Evolutionary conservation across 2,113 vertebrate genomes (phyloP), one percentile per base, ranked within the genome.

Genomic region (Catharus fuscescens): DNA sequence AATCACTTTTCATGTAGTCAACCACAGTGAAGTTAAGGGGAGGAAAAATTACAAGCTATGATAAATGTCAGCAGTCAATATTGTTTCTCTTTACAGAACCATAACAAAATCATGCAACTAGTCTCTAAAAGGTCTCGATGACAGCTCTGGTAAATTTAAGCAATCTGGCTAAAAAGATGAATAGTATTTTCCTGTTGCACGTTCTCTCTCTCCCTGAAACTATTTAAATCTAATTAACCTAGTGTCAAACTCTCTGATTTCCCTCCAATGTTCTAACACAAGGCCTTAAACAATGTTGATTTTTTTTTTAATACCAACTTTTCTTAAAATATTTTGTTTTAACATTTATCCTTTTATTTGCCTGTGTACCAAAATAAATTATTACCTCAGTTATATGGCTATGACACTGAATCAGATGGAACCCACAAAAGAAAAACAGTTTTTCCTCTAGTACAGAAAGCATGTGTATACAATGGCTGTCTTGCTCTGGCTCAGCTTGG

Each of bases 71-170:
- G 92, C 87, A 92, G 90, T 97, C 92, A 96, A 81, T 96, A 95
- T 80, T 96, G 83, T 96, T 96, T 86, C 80, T 92, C 78, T 93
- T 95, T 73, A 50, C 82, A 95, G 96, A 97, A 94, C 69, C 76
- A 95, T 97, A 97, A 98, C 92, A 98, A 98, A 97, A 97, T 96
- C 80, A 92, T 90, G 67, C 94, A 92, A 88, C 88, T 81, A 65
- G 36, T 61, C 77, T 94, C 83, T 93, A 64, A 95, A 97, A 92
- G 60, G 90, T 96, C 95, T 96, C 5, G 86, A 93, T 97, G 94
- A 97, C 82, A 96, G 80, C 56, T 93, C 73, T 97, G 94, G 73
- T 92, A 92, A 96, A 97, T 80, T 90, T 79, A 90, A 95, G 61
- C 92, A 94, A 94, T 97, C 76, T 90, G 70, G 79, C 81, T 88